Conservation (phyloP, 2,113 vertebrate genomes). For the Lipotes vexillifer region DNA sequence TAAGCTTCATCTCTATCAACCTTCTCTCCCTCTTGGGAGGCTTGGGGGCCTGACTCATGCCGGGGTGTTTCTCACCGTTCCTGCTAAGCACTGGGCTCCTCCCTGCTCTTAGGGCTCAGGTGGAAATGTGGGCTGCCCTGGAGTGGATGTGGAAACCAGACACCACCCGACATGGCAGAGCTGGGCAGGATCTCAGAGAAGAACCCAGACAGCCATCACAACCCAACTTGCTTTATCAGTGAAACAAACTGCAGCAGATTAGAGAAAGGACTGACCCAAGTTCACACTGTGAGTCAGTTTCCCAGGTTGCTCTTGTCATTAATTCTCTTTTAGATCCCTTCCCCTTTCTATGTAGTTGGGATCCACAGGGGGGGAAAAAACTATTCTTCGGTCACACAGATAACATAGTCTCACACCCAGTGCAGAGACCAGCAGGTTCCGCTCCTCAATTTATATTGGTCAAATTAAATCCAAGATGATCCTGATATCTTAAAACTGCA, state of each 20-base stretch:
- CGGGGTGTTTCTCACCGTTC: not conserved
- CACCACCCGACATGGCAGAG: not conserved
- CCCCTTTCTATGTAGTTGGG: not conserved
- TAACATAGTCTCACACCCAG: not conserved
- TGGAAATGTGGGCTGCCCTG: not conserved
- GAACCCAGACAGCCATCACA: not conserved
- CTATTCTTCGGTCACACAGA: not conserved
- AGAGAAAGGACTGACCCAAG: not conserved
- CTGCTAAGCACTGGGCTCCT: not conserved
- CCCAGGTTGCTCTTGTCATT: fast-evolving
- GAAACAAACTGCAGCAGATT: not conserved
- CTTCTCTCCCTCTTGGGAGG: not conserved
- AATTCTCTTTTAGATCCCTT: not conserved
- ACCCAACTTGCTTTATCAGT: not conserved
- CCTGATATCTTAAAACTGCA: not conserved
- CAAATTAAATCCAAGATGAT: not conserved
- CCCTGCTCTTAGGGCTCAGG: not conserved
- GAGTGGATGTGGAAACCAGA: not conserved
- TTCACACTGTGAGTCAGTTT: not conserved
- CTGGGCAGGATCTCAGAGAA: not conserved
- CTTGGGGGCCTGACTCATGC: constrained; percentile 47
- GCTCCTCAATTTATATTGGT: not conserved
- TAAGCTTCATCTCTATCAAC: not conserved
- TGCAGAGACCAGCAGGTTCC: not conserved
- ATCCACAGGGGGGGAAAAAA: not conserved